These are phyloP conservation scores for Eumerus sabulonum DNA, from an alignment of 2,888 invertebrate species.

Conservation along the genomic window DNA sequence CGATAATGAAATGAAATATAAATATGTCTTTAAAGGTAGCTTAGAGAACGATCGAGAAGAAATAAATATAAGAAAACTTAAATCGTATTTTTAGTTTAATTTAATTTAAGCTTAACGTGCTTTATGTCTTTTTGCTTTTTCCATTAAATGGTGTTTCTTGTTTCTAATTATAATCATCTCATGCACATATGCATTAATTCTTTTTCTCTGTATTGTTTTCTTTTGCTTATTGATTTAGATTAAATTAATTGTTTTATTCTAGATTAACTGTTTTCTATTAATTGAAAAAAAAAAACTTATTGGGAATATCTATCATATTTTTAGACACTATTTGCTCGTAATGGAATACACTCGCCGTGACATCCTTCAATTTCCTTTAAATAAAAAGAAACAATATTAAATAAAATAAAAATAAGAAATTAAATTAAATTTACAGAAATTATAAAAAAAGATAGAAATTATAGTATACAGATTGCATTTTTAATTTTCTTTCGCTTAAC, in stretches of 20 bases:
- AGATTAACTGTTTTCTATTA: neutral
- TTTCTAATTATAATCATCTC: slow-evolving; percentile 52
- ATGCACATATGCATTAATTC: slow-evolving; percentile 55
- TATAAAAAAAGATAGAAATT: slow-evolving; percentile 69
- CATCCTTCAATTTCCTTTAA: slow-evolving; percentile 79
- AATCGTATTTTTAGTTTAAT: slow-evolving; percentile 25
- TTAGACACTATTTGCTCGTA: slow-evolving; percentile 82
- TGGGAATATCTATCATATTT: slow-evolving; percentile 66
- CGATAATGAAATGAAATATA: slow-evolving; percentile 30
- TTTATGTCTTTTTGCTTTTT: slow-evolving; percentile 65
- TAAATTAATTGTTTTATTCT: slow-evolving; percentile 13
- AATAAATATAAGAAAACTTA: slow-evolving; percentile 36
- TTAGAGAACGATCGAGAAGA: slow-evolving; percentile 29
- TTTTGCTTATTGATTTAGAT: slow-evolving; percentile 14
- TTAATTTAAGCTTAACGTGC: slow-evolving; percentile 61
- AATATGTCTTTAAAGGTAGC: slow-evolving; percentile 33
- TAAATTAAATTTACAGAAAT: slow-evolving; percentile 55
- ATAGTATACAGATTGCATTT: slow-evolving; percentile 9
- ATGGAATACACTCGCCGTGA: slow-evolving; percentile 82
- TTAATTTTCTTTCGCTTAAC: neutral
- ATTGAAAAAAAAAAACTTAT: slow-evolving; percentile 48
- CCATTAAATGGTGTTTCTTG: slow-evolving; percentile 56
- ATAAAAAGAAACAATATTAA: slow-evolving; percentile 72
- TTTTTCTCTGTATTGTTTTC: slow-evolving; percentile 17
- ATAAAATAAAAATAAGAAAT: slow-evolving; percentile 72